Evolutionary conservation across 1,140 invertebrate genomes (phyloP), one percentile per base, ranked within the genome.

Genomic region (Ceratina calcarata): DNA sequence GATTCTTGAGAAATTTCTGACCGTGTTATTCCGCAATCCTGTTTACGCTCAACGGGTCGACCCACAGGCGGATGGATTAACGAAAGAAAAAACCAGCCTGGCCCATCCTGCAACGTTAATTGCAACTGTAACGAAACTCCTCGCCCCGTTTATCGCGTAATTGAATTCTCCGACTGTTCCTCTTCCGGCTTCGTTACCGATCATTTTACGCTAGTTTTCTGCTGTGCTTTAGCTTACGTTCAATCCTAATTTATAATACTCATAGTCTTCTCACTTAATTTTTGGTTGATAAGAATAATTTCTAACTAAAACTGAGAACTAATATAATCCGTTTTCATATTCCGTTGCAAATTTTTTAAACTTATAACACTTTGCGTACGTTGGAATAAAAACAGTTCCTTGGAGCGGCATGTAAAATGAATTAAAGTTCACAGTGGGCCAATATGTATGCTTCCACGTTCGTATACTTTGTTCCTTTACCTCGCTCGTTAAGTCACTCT

Each of bases 1-100:
- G 88, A 92, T 91, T 92, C 83, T 89, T 87, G 87, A 88, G 89
- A 90, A 91, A 90, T 90, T 92, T 90, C 89, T 88, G 75, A 78
- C 71, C 85, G 86, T 86, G 85, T 87, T 81, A 80, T 79, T 89
- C 81, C 88, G 87, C 86, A 88, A 89, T 90, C 86, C 74, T 87
- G 78, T 88, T 90, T 86, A 77, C 87, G 88, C 86, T 89, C 81
- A 85, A 82, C 84, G 87, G 80, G 77, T 83, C 82, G 37, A 1
- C 58, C 18, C 16, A 18, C 7, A 1, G 27, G 27, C 27, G 8
- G 18, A 20, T 24, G 57, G 57, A 65, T 49, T 49, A 64, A 64
- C 45, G 69, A 53, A 53, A 45, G 37, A 60, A 69, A 71, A 60
- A 71, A 10, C 32, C 8, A 8, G 20, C 20, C 6, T 0, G 16